These are phyloP conservation scores for Pelodytes ibericus DNA, from an alignment of 2,797 vertebrate species.

Conservation along the genomic window DNA sequence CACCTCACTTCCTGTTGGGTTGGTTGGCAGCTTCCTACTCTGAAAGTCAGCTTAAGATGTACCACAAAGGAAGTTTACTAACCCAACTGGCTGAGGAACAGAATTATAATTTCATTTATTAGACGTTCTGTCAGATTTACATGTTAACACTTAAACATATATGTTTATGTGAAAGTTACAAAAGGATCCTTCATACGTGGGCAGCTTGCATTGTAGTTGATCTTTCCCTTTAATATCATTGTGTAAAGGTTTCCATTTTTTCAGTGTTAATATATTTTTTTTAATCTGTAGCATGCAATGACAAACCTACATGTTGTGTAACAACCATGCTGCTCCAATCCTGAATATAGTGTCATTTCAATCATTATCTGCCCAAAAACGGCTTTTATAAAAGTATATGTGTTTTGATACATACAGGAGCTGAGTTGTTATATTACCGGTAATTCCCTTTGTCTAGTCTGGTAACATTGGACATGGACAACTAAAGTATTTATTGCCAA, in stretches of 20 bases:
- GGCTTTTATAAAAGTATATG: no score
- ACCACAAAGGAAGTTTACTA: neutral
- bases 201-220: neutral
- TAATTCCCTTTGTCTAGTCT: no score
- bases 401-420: no score
- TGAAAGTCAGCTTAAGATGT: neutral
- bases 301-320: neutral
- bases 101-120: neutral
- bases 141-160: neutral
- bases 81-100: neutral
- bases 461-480: no score
- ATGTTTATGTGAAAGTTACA: neutral
- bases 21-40: neutral
- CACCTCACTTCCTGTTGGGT: neutral
- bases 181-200: neutral
- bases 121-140: neutral
- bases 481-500: no score
- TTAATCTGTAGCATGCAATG: neutral
- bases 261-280: slow-evolving; percentile 39
- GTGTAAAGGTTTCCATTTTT: slow-evolving; percentile 44
- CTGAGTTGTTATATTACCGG: no score
- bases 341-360: neutral
- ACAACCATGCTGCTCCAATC: neutral
- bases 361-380: no score
- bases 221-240: neutral